Evolutionary conservation across 30 jellyfish, hydroid and myxozoan genomes (phyloP).

Genomic region (Cassiopea xamachana): DNA sequence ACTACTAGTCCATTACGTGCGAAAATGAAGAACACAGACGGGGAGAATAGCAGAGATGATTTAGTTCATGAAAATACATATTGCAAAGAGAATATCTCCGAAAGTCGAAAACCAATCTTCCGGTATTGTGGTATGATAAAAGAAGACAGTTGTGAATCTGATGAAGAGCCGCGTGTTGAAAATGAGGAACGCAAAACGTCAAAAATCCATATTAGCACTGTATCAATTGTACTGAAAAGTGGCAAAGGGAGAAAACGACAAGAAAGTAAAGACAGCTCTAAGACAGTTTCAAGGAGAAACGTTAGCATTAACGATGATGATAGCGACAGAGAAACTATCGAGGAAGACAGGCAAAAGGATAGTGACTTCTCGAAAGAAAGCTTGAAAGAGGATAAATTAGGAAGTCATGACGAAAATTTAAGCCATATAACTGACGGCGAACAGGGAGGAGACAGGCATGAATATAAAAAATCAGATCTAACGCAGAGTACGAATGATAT

Average conservation of each 20-base stretch:
- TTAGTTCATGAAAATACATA: not conserved
- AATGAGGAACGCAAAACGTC: not conserved
- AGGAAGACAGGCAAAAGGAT: not conserved
- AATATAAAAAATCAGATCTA: not conserved
- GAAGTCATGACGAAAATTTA: not conserved
- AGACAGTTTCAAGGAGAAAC: not conserved
- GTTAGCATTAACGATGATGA: not conserved
- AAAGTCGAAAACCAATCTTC: constrained; percentile 26
- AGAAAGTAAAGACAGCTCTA: not conserved
- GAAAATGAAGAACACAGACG: not conserved
- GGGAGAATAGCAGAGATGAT: not conserved
- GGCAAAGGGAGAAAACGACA: constrained; percentile 24
- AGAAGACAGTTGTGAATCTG: constrained; percentile 58
- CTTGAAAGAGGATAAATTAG: not conserved
- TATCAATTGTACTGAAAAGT: constrained; percentile 27
- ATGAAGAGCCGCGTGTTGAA: not conserved
- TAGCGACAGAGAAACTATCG: not conserved
- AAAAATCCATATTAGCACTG: constrained; percentile 52
- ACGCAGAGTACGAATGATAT: not conserved
- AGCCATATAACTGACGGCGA: not conserved
- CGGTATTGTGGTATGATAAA: constrained; percentile 49
- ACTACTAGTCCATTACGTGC: not conserved
- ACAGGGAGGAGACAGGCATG: not conserved
- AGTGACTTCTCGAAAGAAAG: not conserved
- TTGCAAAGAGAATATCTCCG: not conserved